A percentile compares a stretch with the other conserved stretches of the same genome.
phyloP scores from a whole-genome alignment of 2,888 invertebrate species.

The Sceliomorpha sp. region DNA sequence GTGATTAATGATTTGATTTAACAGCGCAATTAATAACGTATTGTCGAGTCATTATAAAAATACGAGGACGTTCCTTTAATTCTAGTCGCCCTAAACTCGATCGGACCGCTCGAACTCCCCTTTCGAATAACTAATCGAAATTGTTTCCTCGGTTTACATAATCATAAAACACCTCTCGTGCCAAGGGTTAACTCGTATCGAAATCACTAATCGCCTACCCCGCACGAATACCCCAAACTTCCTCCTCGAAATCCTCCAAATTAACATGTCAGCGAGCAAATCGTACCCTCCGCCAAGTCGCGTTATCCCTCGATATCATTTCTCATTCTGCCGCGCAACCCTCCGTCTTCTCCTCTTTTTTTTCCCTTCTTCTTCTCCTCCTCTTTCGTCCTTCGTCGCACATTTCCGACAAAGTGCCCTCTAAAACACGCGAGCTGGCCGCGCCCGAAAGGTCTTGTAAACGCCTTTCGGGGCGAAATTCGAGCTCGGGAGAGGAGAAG shows the following conservation, averaged over 20 bases:
- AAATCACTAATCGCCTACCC: conserved; percentile 47
- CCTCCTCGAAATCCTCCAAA: conserved; percentile 33
- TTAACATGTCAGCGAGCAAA: conserved; percentile 52
- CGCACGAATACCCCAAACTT: conserved; percentile 1
- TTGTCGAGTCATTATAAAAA: too few relatives aligned
- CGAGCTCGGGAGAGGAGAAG: conserved; percentile 26
- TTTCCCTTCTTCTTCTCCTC: conserved; percentile 26
- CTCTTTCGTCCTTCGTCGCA: conserved; percentile 1
- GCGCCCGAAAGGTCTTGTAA: conserved; percentile 38
- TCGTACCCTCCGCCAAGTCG: conserved; percentile 40
- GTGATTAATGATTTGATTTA: too few relatives aligned
- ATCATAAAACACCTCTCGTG: conserved; percentile 46
- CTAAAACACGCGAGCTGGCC: conserved; percentile 31
- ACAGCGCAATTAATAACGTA: too few relatives aligned
- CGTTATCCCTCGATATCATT: conserved; percentile 51
- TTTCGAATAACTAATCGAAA: conserved; percentile 34
- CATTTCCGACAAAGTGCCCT: conserved; percentile 37
- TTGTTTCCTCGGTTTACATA: conserved; percentile 39
- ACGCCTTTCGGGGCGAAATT: conserved; percentile 40
- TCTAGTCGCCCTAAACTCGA: too few relatives aligned
- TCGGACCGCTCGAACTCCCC: conserved; percentile 9
- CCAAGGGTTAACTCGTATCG: conserved; percentile 51
- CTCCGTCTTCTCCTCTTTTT: conserved; percentile 40
- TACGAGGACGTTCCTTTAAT: too few relatives aligned
- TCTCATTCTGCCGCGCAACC: conserved; percentile 32